phyloP scores from a whole-genome alignment of 2,888 invertebrate genomes.

The Platerodrilus igneus region DNA sequence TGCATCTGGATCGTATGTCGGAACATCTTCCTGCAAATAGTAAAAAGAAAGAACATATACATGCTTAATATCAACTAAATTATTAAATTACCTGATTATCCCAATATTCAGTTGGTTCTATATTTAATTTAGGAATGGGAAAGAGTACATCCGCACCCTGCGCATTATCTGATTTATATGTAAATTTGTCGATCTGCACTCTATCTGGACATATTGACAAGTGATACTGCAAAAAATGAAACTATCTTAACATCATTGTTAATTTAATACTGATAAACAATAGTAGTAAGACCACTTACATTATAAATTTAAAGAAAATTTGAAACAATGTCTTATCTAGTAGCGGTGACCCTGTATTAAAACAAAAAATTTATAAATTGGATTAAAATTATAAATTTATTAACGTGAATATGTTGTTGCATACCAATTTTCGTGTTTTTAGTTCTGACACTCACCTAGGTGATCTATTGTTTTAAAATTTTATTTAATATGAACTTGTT shows the following conservation, averaged over 20 bases:
- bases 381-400: too few relatives aligned
- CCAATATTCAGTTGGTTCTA: slow-evolving; percentile 34
- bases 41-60: neutral
- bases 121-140: slow-evolving; percentile 20
- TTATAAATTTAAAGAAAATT: too few relatives aligned
- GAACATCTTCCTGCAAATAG: slow-evolving; percentile 21
- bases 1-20: slow-evolving; percentile 30
- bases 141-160: slow-evolving; percentile 18
- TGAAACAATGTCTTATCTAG: too few relatives aligned
- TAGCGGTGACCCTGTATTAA: too few relatives aligned
- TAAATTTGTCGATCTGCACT: slow-evolving; percentile 26
- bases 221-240: slow-evolving; percentile 35
- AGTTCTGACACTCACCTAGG: too few relatives aligned
- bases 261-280: neutral
- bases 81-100: slow-evolving; percentile 31
- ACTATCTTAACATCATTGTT: too few relatives aligned
- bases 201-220: slow-evolving; percentile 32
- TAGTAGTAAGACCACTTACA: too few relatives aligned
- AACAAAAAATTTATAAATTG: too few relatives aligned
- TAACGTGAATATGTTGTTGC: too few relatives aligned
- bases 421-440: too few relatives aligned
- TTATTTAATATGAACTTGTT: too few relatives aligned
- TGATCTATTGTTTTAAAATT: too few relatives aligned
- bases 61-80: neutral
- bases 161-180: slow-evolving; percentile 24